Base-by-base conservation (phyloP, 2,797 vertebrate species). In the Sus cebifrons region DNA sequence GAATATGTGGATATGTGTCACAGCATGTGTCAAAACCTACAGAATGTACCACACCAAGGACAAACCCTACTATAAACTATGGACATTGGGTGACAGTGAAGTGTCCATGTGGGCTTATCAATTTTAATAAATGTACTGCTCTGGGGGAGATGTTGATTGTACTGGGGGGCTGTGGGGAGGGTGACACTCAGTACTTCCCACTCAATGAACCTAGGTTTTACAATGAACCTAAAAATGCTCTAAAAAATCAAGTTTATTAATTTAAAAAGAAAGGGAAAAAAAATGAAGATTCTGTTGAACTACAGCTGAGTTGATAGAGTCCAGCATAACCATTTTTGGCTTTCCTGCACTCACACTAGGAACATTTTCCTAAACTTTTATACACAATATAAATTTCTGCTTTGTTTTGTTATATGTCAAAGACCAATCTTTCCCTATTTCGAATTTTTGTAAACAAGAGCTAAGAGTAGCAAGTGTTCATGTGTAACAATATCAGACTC, bases 361-460 rank as follows among this genome's bases (percentile, higher is more conserved):
- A 77, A 95, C 83, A 93, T 54, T 52, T 92, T 96, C 67, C 70
- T 84, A 83, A 58, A 86, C 74, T 84, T 92, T 91, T 65, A 23
- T 85, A 91, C 71, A 52, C 6, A 70, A 54, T 56, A 94, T 14
- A 92, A 82, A 95, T 83, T 62, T 79, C 40, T 88, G 70, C n/a
- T 83, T 68, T 90, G 60, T 52, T 92, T 74, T 23, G 13, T 6
- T 52, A 64, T 54, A 21, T 52, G 70, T 32, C 64, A 90, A 89
- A 71, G 27, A 84, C 67, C 67, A 75, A 12, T 52, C 4, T 36
- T 79, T 62, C 20, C n/a, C 56, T 82, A 74, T 54, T 83, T 68
- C 60, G 83, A 81, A 82, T 32, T 70, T 75, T 40, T 89, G 14
- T 58, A 93, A 94, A 79, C 21, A 84, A 71, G n/a, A 83, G 49